These are phyloP conservation scores for Diorhabda carinulata DNA, from an alignment of 1,140 invertebrate species.

Conservation along the genomic window DNA sequence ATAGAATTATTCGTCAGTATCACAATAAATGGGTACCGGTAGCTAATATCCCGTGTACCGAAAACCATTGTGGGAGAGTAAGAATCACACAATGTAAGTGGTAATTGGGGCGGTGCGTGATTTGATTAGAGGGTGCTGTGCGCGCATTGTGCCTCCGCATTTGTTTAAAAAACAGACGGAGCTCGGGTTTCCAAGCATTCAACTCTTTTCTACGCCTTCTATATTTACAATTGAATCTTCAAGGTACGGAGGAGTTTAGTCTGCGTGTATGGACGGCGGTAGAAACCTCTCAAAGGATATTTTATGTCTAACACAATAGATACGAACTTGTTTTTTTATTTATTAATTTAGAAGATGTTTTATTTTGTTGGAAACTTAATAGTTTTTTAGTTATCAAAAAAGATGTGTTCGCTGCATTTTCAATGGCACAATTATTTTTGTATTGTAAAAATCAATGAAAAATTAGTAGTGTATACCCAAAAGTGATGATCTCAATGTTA, in stretches of 20 bases:
- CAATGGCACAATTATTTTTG: no score
- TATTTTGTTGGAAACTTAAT: no score
- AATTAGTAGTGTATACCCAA: no score
- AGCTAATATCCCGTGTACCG: not conserved
- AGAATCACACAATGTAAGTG: slow-evolving; percentile 15
- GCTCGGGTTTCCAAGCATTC: slow-evolving; percentile 7
- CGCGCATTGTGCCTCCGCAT: slow-evolving; percentile 13
- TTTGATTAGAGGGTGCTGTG: slow-evolving; percentile 15
- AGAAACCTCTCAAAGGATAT: not conserved
- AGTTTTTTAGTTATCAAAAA: no score
- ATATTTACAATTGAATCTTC: not conserved
- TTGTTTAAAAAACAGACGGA: slow-evolving; percentile 15
- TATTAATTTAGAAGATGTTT: no score
- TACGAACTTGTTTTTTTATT: no score
- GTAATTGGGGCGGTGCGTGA: slow-evolving; percentile 16
- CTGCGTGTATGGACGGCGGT: not conserved
- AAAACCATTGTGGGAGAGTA: not conserved
- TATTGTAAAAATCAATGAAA: no score
- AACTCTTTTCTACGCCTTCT: slow-evolving; percentile 2
- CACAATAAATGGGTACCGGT: not conserved
- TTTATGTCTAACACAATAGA: not conserved
- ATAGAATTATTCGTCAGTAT: no score
- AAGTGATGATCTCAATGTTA: no score
- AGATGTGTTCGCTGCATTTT: no score
- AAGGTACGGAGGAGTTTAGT: not conserved